Evolutionary conservation across 2,888 invertebrate genomes (phyloP).

Genomic region (Rhorus exstirpatorius): DNA sequence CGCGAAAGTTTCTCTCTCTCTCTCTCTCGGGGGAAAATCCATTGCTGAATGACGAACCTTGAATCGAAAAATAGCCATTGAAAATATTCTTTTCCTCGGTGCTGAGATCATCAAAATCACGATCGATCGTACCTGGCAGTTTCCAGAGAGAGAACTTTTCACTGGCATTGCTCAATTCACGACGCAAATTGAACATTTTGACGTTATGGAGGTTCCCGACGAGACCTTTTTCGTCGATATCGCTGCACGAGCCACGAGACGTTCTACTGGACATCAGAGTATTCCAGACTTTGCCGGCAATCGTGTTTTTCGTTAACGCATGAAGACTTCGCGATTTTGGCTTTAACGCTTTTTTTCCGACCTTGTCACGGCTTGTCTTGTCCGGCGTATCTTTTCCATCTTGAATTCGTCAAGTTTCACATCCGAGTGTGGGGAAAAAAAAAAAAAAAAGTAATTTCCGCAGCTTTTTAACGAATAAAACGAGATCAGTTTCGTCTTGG

Average conservation of each 20-base stretch:
- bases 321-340: conserved; percentile 71
- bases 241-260: conserved; percentile 73
- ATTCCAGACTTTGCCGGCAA: conserved; percentile 81
- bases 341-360: conserved; percentile 77
- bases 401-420: conserved; percentile 44
- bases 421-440: not conserved
- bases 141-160: conserved; percentile 30
- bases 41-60: conserved; percentile 52
- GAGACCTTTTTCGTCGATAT: conserved; percentile 71
- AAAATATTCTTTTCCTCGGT: conserved; percentile 57
- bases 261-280: conserved; percentile 78
- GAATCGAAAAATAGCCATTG: conserved; percentile 20
- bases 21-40: not conserved
- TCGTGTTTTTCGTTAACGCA: conserved; percentile 68
- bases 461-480: not conserved
- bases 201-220: conserved; percentile 71
- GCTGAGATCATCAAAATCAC: conserved; percentile 36
- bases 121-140: conserved; percentile 1
- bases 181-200: conserved; percentile 13
- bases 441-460: not conserved
- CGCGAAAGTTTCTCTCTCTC: not conserved
- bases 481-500: not conserved
- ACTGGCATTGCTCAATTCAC: conserved; percentile 37
- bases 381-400: conserved; percentile 72
- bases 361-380: conserved; percentile 76